Evolutionary conservation across 1,140 invertebrate species (phyloP).

Genomic region (Zaprionus lachaisei): DNA sequence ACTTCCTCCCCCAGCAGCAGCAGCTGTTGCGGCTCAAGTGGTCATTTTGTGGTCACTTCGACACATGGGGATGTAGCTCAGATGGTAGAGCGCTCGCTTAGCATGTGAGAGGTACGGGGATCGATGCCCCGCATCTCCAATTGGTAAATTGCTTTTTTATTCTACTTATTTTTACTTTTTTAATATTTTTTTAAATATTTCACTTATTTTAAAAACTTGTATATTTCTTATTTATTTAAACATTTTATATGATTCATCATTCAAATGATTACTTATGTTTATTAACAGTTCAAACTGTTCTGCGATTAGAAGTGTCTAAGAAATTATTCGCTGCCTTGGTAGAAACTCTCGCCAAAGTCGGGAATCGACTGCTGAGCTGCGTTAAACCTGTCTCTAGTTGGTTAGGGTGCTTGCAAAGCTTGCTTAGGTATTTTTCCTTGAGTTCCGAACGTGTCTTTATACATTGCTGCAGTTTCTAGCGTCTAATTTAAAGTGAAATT

Average conservation of each 20-base stretch:
- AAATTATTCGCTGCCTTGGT: no score
- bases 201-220: not conserved
- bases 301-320: no score
- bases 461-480: not conserved
- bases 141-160: conserved; percentile 11
- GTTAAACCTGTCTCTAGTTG: no score
- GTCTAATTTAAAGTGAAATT: conserved; percentile 34
- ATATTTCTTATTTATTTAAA: no score
- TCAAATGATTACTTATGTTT: no score
- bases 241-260: no score
- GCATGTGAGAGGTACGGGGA: conserved; percentile 93
- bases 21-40: conserved; percentile 1
- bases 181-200: not conserved
- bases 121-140: conserved; percentile 90
- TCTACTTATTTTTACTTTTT: not conserved
- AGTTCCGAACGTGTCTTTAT: no score
- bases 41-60: not conserved
- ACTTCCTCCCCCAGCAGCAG: not conserved
- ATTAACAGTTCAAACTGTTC: no score
- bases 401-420: no score
- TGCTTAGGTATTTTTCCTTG: no score
- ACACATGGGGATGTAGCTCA: conserved; percentile 85
- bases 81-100: conserved; percentile 94
- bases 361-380: no score
- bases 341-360: no score